Evolutionary conservation across 2,797 vertebrate genomes (phyloP).

Genomic region (Decapterus maruadsi): DNA sequence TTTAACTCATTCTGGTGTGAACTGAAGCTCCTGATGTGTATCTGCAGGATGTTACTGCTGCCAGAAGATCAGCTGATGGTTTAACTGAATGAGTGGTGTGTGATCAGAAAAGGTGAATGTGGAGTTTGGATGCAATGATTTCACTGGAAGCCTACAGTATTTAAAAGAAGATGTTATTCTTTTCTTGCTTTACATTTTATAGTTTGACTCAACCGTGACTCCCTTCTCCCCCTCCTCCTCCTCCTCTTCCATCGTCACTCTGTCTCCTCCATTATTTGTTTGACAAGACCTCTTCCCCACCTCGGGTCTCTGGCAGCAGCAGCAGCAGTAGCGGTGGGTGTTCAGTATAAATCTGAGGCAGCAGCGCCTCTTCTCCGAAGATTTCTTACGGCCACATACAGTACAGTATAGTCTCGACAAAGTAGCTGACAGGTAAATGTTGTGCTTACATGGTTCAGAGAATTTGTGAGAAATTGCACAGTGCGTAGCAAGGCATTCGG

Average conservation of each 20-base stretch:
- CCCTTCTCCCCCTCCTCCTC: too few relatives aligned
- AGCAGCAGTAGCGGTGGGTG: conserved; percentile 1
- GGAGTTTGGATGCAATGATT: conserved; percentile 1
- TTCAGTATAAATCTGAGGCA: conserved; percentile 45
- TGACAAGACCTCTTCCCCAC: conserved; percentile 39
- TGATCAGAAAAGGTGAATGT: not conserved
- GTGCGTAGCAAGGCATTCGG: conserved; percentile 56
- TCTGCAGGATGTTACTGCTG: not conserved
- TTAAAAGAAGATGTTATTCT: not conserved
- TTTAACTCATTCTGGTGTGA: not conserved
- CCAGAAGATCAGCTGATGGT: not conserved
- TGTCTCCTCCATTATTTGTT: conserved; percentile 32
- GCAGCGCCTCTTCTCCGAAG: conserved; percentile 38
- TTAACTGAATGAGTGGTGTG: not conserved
- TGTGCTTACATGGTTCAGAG: conserved; percentile 72
- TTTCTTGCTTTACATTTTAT: not conserved
- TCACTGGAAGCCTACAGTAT: not conserved
- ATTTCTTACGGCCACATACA: conserved; percentile 51
- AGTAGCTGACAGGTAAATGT: conserved; percentile 75
- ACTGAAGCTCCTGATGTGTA: not conserved
- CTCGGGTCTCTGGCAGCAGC: conserved; percentile 23
- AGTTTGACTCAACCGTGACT: not conserved
- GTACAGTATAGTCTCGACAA: conserved; percentile 37
- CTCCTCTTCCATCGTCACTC: not conserved
- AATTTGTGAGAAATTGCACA: conserved; percentile 63